These are phyloP conservation scores for Pristionchus maxplancki DNA, from an alignment of 2,888 invertebrate genomes.

Conservation along the genomic window DNA sequence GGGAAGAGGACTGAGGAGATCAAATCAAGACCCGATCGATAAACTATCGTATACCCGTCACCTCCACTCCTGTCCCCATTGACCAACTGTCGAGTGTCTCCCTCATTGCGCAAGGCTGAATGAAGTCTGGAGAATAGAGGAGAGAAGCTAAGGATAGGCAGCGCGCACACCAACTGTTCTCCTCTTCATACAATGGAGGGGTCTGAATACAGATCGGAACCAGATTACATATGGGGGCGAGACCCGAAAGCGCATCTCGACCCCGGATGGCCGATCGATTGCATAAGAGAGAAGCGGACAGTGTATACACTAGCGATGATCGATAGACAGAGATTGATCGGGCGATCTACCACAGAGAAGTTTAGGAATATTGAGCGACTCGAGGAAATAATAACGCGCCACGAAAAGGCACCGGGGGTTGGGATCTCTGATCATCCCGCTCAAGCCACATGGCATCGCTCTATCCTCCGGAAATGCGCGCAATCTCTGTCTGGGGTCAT, in stretches of 20 bases:
- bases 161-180: conserved; percentile 2
- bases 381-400: neutral
- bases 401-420: neutral
- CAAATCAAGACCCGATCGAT: neutral
- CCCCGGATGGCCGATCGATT: conserved; percentile 14
- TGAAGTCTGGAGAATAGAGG: neutral
- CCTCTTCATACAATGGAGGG: neutral
- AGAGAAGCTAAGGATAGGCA: neutral
- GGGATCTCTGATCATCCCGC: neutral
- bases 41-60: neutral
- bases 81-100: conserved; percentile 28
- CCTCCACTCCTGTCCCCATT: conserved; percentile 19
- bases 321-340: neutral
- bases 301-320: conserved; percentile 13
- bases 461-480: conserved; percentile 11
- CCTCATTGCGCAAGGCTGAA: conserved; percentile 16
- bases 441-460: conserved; percentile 37
- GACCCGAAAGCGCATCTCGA: neutral
- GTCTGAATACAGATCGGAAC: neutral
- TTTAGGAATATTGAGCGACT: neutral
- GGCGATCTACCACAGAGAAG: too few species aligned
- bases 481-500: conserved; percentile 41
- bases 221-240: neutral
- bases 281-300: neutral
- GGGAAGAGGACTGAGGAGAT: neutral